A percentile compares a stretch with the other conserved stretches of the same genome.
Conservation (phyloP, 1,140 invertebrate genomes). For the Drosophila funebris region DNA sequence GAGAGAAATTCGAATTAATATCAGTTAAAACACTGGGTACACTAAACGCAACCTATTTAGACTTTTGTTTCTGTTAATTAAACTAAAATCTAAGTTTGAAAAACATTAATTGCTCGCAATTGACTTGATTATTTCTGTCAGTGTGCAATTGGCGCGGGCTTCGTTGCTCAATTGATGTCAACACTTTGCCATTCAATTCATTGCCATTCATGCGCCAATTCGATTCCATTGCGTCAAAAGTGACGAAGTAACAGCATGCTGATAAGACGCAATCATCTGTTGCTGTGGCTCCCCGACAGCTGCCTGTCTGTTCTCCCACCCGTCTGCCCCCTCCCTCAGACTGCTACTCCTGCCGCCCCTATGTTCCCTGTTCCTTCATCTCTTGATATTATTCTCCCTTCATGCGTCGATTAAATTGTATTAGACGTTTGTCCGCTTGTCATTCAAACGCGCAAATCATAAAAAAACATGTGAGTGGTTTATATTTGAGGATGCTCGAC, state of each 20-base stretch:
- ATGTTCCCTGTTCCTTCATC: neutral
- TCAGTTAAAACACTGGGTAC: too few relatives aligned
- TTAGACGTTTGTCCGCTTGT: constrained; percentile 28
- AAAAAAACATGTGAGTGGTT: neutral
- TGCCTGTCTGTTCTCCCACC: neutral
- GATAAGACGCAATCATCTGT: constrained; percentile 2
- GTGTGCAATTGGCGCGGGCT: constrained; percentile 5
- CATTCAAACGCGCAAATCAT: constrained; percentile 35
- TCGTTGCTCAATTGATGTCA: neutral
- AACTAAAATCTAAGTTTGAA: too few relatives aligned
- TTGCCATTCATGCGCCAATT: constrained; percentile 19
- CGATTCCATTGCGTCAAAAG: constrained; percentile 34
- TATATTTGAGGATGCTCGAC: constrained; percentile 18
- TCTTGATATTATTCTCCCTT: neutral
- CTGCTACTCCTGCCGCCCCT: neutral
- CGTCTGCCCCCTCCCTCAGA: neutral
- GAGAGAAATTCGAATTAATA: neutral
- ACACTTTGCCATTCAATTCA: constrained; percentile 33
- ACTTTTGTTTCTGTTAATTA: too few relatives aligned
- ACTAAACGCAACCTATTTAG: too few relatives aligned
- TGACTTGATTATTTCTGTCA: constrained; percentile 1
- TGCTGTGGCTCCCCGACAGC: constrained; percentile 11
- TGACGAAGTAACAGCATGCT: constrained; percentile 33
- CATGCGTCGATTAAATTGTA: constrained; percentile 1
- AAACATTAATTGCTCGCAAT: too few relatives aligned